Evolutionary conservation across 1,140 invertebrate genomes (phyloP), one percentile per base, ranked within the genome.

Genomic region (Heliothis virescens): DNA sequence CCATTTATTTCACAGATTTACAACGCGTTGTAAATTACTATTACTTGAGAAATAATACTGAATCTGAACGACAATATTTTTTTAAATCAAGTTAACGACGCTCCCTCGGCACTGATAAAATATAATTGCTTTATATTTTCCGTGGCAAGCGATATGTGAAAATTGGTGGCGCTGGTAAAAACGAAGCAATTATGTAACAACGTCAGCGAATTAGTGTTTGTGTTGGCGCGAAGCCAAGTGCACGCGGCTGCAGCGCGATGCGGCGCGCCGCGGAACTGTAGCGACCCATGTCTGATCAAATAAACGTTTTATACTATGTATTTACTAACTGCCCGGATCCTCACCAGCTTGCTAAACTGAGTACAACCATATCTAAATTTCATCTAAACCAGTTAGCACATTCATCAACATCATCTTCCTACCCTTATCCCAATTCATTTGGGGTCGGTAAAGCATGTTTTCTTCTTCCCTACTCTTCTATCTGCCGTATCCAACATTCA

Each of bases 111-210:
- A 60, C 53, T 59, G 53, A 74, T 74, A 74, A 69, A 52, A 69
- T 69, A 69, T 69, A 69, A 69, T 69, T 69, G 65, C 65, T 69
- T 65, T 69, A 69, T 69, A 69, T 69, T 69, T 63, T 69, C 48
- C 47, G 65, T 69, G 53, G 57, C 52, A 74, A 74, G 57, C 72
- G 72, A 59, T 76, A 76, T 76, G 63, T 67, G 52, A 55, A 83
- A 76, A 79, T 78, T 81, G 81, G 82, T 76, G 80, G 81, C 41
- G 48, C 41, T 59, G 83, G 85, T 84, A 91, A 91, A 92, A 92
- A 91, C 90, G 86, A 83, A 89, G 89, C 87, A 94, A 94, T 93
- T 90, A 93, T 90, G 89, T 94, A 92, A 93, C 86, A 81, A 89
- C 86, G 86, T 88, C 88, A 86, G 90, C 84, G 88, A 90, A 92